Base-by-base conservation (phyloP, 2,888 invertebrate species). In the Uloborus plumipes region DNA sequence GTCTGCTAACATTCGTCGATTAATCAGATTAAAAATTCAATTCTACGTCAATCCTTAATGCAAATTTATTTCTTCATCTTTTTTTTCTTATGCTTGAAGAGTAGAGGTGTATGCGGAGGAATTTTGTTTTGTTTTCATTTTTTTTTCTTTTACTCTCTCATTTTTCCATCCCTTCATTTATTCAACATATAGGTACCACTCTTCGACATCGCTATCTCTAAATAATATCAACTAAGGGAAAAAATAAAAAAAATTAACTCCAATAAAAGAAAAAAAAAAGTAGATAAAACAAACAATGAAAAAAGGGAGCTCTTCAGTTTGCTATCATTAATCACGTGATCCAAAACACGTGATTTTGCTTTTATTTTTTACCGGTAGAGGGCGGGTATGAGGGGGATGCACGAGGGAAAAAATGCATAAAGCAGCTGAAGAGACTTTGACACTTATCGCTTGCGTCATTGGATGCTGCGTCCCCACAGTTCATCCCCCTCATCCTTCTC, bases 11-110 rank as follows among this genome's bases (percentile, higher is more conserved):
- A 81, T 64, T 70, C 74, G 70, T 74, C 80, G 74, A 81, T 74
- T 81, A 81, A 81, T 81, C 80, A 74, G 80, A 81, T 81, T 81
- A 81, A 81, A 81, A 74, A 74, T 81, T 81, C 80, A 81, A 81
- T 81, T 81, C 80, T 51, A 39, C 80, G 80, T 81, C 80, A 81
- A 81, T 74, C 80, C 69, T 70, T 81, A 81, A 81, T 81, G 80
- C 80, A 81, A 81, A 81, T 81, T 81, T 81, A 81, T 81, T 81
- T 81, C 74, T 74, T 70, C 53, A 59, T 16, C 22, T 49, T 65
- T 62, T 80, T 80, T 74, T 80, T 80, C 73, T 64, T 64, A 26
- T 31, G 16, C 61, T 62, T 62, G 39, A 39, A 39, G 39, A 39
- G 39, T 11, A 39, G 39, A 39, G 39, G 39, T 39, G 39, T 39